These are phyloP conservation scores for Rotaria socialis DNA, from an alignment of 2,888 invertebrate genomes.

Conservation along the genomic window DNA sequence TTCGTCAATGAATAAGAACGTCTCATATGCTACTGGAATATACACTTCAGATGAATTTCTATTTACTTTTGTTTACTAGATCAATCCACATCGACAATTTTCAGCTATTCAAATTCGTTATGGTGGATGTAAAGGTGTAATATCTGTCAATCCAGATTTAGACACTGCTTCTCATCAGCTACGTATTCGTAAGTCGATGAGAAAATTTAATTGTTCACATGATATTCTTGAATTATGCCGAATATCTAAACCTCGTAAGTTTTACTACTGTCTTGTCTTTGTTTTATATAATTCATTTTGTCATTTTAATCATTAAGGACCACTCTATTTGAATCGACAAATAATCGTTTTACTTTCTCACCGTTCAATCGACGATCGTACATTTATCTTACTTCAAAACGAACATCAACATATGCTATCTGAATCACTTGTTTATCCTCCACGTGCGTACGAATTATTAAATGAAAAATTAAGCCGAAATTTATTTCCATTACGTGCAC, in stretches of 20 bases:
- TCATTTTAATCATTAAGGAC: neutral
- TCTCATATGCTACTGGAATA: too few relatives aligned
- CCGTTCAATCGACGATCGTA: neutral
- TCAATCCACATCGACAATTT: neutral
- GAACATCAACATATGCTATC: neutral
- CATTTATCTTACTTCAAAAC: slow-evolving; percentile 14
- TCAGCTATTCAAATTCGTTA: slow-evolving; percentile 25
- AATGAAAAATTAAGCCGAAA: neutral
- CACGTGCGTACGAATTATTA: neutral
- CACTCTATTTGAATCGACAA: slow-evolving; percentile 14
- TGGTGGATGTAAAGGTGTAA: slow-evolving; percentile 16
- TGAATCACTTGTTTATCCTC: neutral
- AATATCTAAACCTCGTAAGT: slow-evolving; percentile 12
- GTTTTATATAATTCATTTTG: too few relatives aligned
- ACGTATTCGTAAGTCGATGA: neutral
- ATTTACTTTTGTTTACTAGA: neutral
- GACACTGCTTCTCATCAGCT: neutral
- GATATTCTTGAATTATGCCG: slow-evolving; percentile 8
- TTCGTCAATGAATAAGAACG: too few relatives aligned
- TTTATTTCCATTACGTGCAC: neutral
- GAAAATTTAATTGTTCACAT: slow-evolving; percentile 1
- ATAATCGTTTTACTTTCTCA: slow-evolving; percentile 3
- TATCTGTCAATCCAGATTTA: neutral
- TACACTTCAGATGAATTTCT: too few relatives aligned
- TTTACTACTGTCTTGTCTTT: neutral